Conservation (phyloP, 2,113 vertebrate genomes). For the Semnopithecus entellus region DNA sequence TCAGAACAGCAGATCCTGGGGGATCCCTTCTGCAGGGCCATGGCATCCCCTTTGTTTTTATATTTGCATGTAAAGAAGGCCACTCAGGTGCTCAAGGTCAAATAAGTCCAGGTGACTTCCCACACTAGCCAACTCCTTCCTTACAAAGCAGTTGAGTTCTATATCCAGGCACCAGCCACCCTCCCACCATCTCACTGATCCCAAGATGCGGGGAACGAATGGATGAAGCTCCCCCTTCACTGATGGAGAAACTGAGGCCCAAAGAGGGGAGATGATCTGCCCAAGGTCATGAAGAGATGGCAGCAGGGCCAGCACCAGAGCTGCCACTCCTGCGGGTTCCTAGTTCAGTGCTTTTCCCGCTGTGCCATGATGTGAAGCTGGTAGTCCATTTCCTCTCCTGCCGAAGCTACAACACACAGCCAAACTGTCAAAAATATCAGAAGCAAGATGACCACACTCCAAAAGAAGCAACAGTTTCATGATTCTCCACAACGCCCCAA, state of each 20-base stretch:
- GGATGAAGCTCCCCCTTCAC: neutral
- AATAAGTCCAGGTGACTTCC: neutral
- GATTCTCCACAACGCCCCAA: neutral
- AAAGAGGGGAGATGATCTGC: neutral
- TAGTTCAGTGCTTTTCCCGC: too few species aligned
- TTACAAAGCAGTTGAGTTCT: neutral
- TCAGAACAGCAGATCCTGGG: neutral
- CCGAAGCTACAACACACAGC: neutral
- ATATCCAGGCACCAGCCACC: too few species aligned
- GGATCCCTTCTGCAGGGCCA: neutral
- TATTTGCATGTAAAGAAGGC: neutral
- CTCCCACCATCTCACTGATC: neutral
- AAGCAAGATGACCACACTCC: neutral
- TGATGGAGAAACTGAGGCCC: neutral
- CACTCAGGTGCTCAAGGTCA: neutral
- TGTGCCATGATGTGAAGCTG: accelerated
- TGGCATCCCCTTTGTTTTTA: neutral
- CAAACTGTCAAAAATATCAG: constrained; percentile 31
- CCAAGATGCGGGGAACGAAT: neutral
- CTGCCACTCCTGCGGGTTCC: neutral
- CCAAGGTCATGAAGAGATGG: neutral
- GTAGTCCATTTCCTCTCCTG: neutral
- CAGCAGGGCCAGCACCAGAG: too few species aligned
- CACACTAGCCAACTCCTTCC: neutral
- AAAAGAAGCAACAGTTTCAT: neutral